Evolutionary conservation across 2,113 vertebrate species (phyloP), one percentile per base, ranked within the genome.

Genomic region (Apteryx owenii): DNA sequence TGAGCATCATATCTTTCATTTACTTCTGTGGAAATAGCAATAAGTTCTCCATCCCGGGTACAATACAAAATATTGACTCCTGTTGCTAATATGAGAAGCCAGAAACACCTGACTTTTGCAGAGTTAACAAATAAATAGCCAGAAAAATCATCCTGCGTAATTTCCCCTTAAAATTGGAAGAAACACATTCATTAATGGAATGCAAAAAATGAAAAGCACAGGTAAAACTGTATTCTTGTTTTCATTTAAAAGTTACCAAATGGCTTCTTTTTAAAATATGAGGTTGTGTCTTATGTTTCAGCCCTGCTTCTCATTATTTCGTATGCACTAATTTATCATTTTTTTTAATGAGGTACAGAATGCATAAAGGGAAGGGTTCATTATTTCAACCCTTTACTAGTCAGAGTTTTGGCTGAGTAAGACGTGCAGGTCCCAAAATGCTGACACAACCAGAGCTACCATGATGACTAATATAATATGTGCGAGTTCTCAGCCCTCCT

Each of bases 401-500:
- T 86, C 79, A 92, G 81, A 81, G 58, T 69, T 94, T 90, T 90
- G 85, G 54, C 89, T 96, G 96, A 95, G 65, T 95, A 89, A 90
- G 90, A 89, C 0, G 31, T 92, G 75, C 64, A 97, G 81, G 88
- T 68, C 88, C 69, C 84, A 85, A 97, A 97, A 84, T 0, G 97
- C 97, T 98, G 97, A 98, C 95, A 93, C 81, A 85, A 88, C 53
- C 90, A 78, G 79, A 95, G 69, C 69, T 92, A 56, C 90, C 65
- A 79, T 26, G 60, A 85, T 98, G 97, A 98, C 93, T 98, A 95
- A 98, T 40, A 70, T 38, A 90, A 86, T 89, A 72, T 29, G n/a
- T 88, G 94, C 81, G 76, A 95, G 83, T 94, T 95, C 84, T 94
- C 91, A 96, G 89, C 82, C 93, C 91, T 93, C 96, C 97, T 97